Evolutionary conservation across 2,888 invertebrate genomes (phyloP), one percentile per base, ranked within the genome.

Genomic region (Corbicula japonica): DNA sequence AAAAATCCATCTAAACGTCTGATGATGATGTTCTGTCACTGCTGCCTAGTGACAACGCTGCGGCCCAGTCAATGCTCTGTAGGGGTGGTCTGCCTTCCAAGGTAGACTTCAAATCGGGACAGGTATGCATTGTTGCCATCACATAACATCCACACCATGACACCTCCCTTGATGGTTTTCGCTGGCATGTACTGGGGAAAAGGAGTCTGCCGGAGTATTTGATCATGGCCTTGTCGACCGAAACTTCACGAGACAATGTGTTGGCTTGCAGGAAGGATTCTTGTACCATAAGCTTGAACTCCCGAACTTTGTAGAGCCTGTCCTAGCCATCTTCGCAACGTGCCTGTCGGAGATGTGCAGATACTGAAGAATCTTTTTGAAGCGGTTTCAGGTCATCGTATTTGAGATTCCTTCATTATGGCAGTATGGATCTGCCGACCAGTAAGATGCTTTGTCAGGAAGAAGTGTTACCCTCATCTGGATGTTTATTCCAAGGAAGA

Each of bases 361-460:
- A n/a, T n/a, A n/a, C n/a, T n/a, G n/a, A n/a, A n/a, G n/a, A n/a
- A n/a, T n/a, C n/a, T n/a, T n/a, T n/a, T n/a, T n/a, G n/a, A n/a
- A n/a, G n/a, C n/a, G n/a, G n/a, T n/a, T n/a, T n/a, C n/a, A n/a
- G n/a, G n/a, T n/a, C n/a, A n/a, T n/a, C n/a, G n/a, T n/a, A n/a
- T n/a, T n/a, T n/a, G n/a, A n/a, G n/a, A n/a, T n/a, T n/a, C n/a
- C n/a, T n/a, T n/a, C n/a, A n/a, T n/a, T n/a, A n/a, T n/a, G n/a
- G n/a, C n/a, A n/a, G n/a, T n/a, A n/a, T n/a, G n/a, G n/a, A n/a
- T n/a, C n/a, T n/a, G n/a, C n/a, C n/a, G n/a, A n/a, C n/a, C n/a
- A 69, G 46, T 69, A 69, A 56, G 58, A 58, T 18, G 38, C 56
- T 35, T 44, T 41, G 35, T 48, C 12, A 23, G 69, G 69, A 30